Evolutionary conservation across 2,113 vertebrate genomes (phyloP).

Genomic region (Callocephalon fimbriatum): DNA sequence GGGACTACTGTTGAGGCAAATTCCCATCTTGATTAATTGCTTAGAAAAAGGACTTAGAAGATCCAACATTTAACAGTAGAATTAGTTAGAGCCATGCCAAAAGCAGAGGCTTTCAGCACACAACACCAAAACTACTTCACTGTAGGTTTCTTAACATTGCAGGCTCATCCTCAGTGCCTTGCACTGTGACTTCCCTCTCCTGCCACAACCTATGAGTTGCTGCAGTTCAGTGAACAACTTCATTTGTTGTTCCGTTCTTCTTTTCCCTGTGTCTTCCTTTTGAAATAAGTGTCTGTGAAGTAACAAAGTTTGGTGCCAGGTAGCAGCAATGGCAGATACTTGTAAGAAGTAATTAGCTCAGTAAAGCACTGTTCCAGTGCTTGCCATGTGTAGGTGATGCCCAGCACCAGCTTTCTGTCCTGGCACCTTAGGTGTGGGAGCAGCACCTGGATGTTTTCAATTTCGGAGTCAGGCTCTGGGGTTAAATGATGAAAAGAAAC

Average conservation of each 20-base stretch:
- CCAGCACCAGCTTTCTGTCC: neutral
- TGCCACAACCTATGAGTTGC: neutral
- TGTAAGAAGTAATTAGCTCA: slow-evolving; percentile 15
- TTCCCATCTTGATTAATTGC: neutral
- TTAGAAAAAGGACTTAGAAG: neutral
- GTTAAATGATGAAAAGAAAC: neutral
- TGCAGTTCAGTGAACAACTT: neutral
- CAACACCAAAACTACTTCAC: neutral
- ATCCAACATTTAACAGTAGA: neutral
- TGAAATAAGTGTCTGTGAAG: neutral
- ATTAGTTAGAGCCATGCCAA: neutral
- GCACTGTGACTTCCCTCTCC: neutral
- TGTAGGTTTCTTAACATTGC: neutral
- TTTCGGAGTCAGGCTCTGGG: neutral
- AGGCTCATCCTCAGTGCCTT: neutral
- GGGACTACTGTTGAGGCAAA: neutral
- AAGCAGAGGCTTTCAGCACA: neutral
- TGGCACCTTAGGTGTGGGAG: neutral
- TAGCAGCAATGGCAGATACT: neutral
- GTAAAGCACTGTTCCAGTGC: neutral
- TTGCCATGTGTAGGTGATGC: neutral
- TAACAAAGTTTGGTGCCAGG: neutral
- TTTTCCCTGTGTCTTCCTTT: neutral
- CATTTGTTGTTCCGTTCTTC: neutral
- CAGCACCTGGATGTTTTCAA: neutral